These are phyloP conservation scores for Pomatorhinus ruficollis DNA, from an alignment of 2,113 vertebrate genomes.

Conservation along the genomic window DNA sequence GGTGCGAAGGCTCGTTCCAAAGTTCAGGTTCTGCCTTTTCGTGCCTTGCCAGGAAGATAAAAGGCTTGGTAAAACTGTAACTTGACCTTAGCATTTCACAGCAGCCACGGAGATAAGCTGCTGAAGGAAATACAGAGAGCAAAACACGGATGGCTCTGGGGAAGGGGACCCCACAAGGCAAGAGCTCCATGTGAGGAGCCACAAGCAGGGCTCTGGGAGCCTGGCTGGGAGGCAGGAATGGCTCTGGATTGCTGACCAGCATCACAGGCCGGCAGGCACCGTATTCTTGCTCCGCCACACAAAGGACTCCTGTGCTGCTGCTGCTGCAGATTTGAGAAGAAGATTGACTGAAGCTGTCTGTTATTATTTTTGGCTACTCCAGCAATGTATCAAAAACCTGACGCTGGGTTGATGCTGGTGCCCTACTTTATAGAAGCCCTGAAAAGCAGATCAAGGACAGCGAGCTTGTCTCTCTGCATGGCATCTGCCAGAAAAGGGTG, in stretches of 20 bases:
- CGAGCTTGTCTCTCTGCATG: constrained; percentile 45
- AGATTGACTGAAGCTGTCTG: constrained; percentile 18
- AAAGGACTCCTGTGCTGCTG: constrained; percentile 23
- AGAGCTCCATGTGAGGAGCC: not conserved
- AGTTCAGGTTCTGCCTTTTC: not conserved
- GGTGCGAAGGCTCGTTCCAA: constrained; percentile 13
- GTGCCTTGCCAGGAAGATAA: constrained; percentile 23
- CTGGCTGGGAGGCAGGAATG: rapidly evolving
- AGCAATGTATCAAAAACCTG: constrained; percentile 63
- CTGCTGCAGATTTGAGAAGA: not conserved
- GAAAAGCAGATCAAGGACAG: constrained; percentile 65
- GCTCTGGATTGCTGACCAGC: not conserved
- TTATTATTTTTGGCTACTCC: constrained; percentile 55
- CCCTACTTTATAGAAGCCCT: constrained; percentile 63
- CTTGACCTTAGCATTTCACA: not conserved
- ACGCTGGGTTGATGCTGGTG: constrained; percentile 37
- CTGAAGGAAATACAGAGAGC: not conserved
- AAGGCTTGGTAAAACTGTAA: constrained; percentile 53
- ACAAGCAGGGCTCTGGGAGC: rapidly evolving
- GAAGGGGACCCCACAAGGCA: not conserved
- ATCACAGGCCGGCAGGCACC: not conserved
- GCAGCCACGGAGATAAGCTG: not conserved
- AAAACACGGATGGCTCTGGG: not conserved
- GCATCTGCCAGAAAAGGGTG: constrained; percentile 57
- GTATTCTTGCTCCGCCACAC: not conserved